A percentile compares a stretch with the other conserved stretches of the same genome.
phyloP scores from a whole-genome alignment of 2,113 vertebrate genomes.

The Gorsachius goisagi region DNA sequence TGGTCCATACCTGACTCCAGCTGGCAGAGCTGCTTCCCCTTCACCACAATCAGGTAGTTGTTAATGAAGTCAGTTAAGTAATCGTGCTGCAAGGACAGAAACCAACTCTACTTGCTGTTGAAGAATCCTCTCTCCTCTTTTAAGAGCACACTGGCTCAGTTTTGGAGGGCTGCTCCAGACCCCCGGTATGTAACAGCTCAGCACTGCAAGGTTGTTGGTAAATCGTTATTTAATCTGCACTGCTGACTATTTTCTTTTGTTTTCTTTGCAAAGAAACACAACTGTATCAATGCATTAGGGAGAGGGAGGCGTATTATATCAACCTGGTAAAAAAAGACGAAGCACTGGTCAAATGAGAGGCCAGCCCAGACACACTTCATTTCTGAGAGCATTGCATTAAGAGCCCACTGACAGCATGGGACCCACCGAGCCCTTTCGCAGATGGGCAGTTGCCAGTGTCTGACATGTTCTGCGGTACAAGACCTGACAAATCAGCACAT shows the following conservation, averaged over 20 bases:
- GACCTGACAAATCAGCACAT: conserved; percentile 16
- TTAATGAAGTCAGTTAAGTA: neutral
- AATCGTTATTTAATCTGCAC: neutral
- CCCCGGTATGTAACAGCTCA: neutral
- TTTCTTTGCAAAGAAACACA: neutral
- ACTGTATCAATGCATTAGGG: neutral
- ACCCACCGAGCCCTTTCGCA: neutral
- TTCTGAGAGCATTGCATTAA: neutral
- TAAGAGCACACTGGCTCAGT: neutral
- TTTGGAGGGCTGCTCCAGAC: neutral
- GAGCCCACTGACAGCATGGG: neutral
- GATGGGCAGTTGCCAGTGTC: neutral
- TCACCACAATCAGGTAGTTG: neutral
- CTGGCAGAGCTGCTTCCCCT: neutral
- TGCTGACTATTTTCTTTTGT: neutral
- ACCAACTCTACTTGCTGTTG: neutral
- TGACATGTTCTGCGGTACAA: neutral
- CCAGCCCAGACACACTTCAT: neutral
- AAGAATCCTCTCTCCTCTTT: neutral
- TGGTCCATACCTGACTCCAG: neutral
- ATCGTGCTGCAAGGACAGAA: neutral
- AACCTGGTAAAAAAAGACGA: neutral
- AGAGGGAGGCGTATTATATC: neutral
- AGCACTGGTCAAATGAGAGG: neutral
- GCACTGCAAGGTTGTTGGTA: neutral